These are phyloP conservation scores for Nephrotoma guestfalica DNA, from an alignment of 2,888 invertebrate species.

Conservation along the genomic window DNA sequence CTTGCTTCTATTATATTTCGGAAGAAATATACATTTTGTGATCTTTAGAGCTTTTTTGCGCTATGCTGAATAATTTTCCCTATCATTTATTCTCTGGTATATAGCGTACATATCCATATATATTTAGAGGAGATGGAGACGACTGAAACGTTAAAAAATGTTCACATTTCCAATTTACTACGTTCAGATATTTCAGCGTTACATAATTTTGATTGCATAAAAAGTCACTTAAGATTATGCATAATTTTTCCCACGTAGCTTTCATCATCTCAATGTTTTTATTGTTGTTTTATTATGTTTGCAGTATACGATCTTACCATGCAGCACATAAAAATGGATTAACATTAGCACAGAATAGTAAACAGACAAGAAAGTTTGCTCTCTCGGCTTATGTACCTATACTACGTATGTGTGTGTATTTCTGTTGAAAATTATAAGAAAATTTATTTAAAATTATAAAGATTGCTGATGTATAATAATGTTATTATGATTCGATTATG, in stretches of 20 bases:
- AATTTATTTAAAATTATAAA: neutral
- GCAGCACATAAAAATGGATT: neutral
- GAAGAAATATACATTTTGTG: neutral
- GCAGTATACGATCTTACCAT: neutral
- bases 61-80: neutral
- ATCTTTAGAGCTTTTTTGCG: neutral
- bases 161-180: neutral
- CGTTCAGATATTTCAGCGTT: neutral
- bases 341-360: neutral
- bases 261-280: neutral
- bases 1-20: neutral
- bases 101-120: neutral
- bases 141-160: neutral
- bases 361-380: neutral
- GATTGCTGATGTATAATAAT: neutral
- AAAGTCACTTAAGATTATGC: neutral
- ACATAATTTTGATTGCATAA: neutral
- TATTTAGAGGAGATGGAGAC: neutral
- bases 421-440: neutral
- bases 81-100: neutral
- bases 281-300: neutral
- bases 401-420: neutral
- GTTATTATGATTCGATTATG: neutral
- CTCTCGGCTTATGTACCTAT: too few species aligned
- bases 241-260: neutral